Evolutionary conservation across 2,113 vertebrate genomes (phyloP), one percentile per base, ranked within the genome.

Genomic region (Oplegnathus fasciatus): DNA sequence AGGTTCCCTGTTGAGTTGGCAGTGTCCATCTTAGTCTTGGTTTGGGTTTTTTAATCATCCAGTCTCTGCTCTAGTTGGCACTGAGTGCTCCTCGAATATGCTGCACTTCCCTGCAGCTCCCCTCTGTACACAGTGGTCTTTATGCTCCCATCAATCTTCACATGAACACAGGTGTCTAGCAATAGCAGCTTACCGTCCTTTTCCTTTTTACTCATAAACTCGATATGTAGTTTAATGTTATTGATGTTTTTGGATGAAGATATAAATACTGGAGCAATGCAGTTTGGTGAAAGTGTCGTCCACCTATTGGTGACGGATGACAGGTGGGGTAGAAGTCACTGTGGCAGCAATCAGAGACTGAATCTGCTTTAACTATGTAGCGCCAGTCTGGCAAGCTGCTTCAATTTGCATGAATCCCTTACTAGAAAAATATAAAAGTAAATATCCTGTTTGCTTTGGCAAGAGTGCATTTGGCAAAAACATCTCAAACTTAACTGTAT

Each of bases 401-500:
- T 57, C 28, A n/a, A 66, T 87, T 89, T 74, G 37, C 70, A 83
- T 77, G 46, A 32, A 40, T 80, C 40, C 26, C 37, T 78, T n/a
- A n/a, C 44, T 6, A 7, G 22, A 58, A 58, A 76, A 72, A 52
- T 64, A 48, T 68, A 13, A 32, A 86, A 67, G 26, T 18, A 17
- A 54, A 68, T 75, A 71, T 24, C 20, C 7, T 40, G 55, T 73
- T 87, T 75, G 65, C 30, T 79, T 58, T 71, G 37, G 68, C 52
- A 50, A 28, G 44, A 60, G 64, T 7, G 15, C 64, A 50, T 81
- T 87, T 72, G 76, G 65, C 69, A 57, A 70, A 75, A 75, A 78
- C 78, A 78, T 84, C 67, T 89, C 69, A 66, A 55, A 73, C 15
- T 48, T 74, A 74, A 64, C 54, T n/a, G 70, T 74, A 84, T 84